Percentiles rank a stretch among this genome's conserved stretches.
These are phyloP conservation scores for Chanos chanos DNA, from an alignment of 2,797 vertebrate genomes.

Conservation along the genomic window DNA sequence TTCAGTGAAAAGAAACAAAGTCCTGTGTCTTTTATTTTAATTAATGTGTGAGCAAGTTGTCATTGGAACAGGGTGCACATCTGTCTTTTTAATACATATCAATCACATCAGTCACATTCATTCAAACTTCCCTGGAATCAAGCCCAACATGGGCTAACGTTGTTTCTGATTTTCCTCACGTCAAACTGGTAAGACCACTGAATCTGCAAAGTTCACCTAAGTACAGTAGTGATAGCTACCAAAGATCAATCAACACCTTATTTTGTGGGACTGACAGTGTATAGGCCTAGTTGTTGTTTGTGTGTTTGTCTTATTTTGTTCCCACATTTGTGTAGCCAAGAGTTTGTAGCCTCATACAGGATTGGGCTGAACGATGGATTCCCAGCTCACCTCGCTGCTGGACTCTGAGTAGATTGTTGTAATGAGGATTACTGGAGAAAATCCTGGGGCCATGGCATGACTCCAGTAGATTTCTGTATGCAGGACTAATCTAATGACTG, in stretches of 20 bases:
- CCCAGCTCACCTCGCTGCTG: conserved; percentile 9
- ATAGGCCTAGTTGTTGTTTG: neutral
- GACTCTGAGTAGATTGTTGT: conserved; percentile 21
- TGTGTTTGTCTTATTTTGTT: neutral
- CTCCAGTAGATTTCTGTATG: conserved; percentile 34
- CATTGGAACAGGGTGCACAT: neutral
- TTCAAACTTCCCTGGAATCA: neutral
- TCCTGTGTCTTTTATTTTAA: neutral
- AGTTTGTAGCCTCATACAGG: neutral
- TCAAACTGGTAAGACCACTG: conserved; percentile 5
- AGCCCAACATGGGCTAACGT: neutral
- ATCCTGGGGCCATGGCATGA: conserved; percentile 12
- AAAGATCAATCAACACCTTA: neutral
- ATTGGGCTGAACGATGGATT: conserved; percentile 4
- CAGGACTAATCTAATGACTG: conserved; percentile 31
- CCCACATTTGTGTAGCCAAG: neutral
- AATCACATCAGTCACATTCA: neutral
- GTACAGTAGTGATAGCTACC: neutral
- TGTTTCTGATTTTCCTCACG: neutral
- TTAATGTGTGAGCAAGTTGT: neutral
- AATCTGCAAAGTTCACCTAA: neutral
- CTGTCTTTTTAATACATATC: neutral
- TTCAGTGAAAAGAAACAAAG: neutral
- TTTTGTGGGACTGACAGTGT: conserved; percentile 27
- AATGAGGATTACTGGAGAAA: conserved; percentile 35